Conservation (phyloP, 2,888 invertebrate species). For the Sinotaia quadrata region DNA sequence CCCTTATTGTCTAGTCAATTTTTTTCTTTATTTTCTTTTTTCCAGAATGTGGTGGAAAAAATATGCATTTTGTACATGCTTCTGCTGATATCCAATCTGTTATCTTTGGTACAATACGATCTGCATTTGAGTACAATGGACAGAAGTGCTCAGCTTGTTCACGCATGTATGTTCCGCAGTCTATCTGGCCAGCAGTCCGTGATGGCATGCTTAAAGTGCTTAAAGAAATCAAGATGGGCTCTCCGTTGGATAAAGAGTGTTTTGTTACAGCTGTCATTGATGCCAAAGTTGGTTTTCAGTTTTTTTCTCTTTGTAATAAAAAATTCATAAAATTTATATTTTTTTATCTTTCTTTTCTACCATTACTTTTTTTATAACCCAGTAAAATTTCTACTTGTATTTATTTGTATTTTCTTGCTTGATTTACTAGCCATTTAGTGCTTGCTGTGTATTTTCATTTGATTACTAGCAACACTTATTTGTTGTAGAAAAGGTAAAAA, state of each 20-base stretch:
- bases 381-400: no score
- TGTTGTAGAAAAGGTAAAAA: no score
- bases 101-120: conserved; percentile 86
- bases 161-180: conserved; percentile 94
- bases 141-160: conserved; percentile 99
- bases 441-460: no score
- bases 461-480: no score
- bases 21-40: no score
- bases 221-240: conserved; percentile 86
- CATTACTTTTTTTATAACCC: no score
- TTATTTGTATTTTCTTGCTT: not conserved
- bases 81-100: conserved; percentile 89
- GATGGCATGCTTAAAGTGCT: conserved; percentile 79
- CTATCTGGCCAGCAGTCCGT: conserved; percentile 84
- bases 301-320: no score
- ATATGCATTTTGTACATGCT: conserved; percentile 96
- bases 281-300: conserved; percentile 79
- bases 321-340: no score
- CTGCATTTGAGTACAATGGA: conserved; percentile 94
- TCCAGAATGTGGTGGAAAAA: conserved; percentile 98
- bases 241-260: conserved; percentile 80
- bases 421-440: no score
- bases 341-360: no score
- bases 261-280: conserved; percentile 98
- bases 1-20: no score